Evolutionary conservation across 1,140 invertebrate genomes (phyloP).

Genomic region (Dendrolimus kikuchii): DNA sequence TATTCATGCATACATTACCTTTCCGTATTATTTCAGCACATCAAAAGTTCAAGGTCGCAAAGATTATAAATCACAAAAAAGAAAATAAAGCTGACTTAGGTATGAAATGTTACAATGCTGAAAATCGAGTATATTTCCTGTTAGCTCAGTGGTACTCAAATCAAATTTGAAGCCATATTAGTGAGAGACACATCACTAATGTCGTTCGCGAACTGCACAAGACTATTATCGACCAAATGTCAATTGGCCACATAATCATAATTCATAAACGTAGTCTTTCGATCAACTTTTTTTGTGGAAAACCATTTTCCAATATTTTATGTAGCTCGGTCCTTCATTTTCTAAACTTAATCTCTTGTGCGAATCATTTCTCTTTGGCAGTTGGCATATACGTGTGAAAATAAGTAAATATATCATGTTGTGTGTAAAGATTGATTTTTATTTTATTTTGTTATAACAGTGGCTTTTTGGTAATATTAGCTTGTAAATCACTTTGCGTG

Average conservation of each 20-base stretch:
- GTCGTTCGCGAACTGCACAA: too few species aligned
- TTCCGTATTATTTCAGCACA: too few species aligned
- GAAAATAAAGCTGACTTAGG: too few species aligned
- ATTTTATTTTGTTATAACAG: slow-evolving; percentile 60
- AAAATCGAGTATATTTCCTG: too few species aligned
- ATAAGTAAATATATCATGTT: slow-evolving; percentile 45
- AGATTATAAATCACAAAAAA: too few species aligned
- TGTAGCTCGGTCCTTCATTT: not conserved
- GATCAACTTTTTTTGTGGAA: slow-evolving; percentile 17
- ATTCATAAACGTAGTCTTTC: not conserved
- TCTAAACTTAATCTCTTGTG: not conserved
- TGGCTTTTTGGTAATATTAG: slow-evolving; percentile 65
- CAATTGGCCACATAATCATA: slow-evolving; percentile 22
- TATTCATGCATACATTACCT: too few species aligned
- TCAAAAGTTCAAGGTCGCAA: too few species aligned
- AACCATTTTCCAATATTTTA: slow-evolving; percentile 10
- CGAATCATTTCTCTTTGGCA: slow-evolving; percentile 15
- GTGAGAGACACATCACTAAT: too few species aligned
- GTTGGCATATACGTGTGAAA: slow-evolving; percentile 13
- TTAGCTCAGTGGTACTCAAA: too few species aligned
- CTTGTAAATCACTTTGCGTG: slow-evolving; percentile 55
- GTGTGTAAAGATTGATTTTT: slow-evolving; percentile 56
- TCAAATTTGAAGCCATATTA: too few species aligned
- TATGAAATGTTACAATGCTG: too few species aligned
- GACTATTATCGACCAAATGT: slow-evolving; percentile 1